Evolutionary conservation across 2,113 vertebrate genomes (phyloP).

Genomic region (Albula glossodonta): DNA sequence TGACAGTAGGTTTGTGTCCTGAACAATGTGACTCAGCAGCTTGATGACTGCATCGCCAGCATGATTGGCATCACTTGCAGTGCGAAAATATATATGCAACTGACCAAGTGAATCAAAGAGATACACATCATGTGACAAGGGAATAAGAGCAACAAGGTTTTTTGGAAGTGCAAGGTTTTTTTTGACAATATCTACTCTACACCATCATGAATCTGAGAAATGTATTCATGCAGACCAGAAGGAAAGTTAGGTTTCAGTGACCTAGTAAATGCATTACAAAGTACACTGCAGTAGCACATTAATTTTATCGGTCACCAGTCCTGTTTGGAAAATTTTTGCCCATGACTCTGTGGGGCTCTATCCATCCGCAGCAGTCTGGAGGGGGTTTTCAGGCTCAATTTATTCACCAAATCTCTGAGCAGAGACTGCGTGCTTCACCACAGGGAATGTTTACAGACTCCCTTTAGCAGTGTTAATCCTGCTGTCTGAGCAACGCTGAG

Average conservation of each 20-base stretch:
- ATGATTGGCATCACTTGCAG: too few relatives aligned
- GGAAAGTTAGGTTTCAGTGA: not conserved
- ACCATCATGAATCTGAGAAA: not conserved
- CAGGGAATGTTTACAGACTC: slow-evolving; percentile 1
- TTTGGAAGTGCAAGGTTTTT: too few relatives aligned
- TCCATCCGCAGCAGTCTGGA: not conserved
- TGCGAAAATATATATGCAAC: too few relatives aligned
- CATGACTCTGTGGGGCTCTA: not conserved
- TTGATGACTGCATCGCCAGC: too few relatives aligned
- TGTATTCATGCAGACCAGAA: not conserved
- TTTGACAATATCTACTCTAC: not conserved
- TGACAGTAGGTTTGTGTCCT: too few relatives aligned
- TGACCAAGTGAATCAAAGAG: too few relatives aligned
- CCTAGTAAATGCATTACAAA: not conserved
- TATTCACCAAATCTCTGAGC: not conserved
- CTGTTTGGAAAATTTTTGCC: not conserved
- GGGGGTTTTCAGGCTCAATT: not conserved
- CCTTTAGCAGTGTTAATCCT: not conserved
- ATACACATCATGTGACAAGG: too few relatives aligned
- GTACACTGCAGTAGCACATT: not conserved
- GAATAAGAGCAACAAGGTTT: too few relatives aligned
- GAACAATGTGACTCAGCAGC: too few relatives aligned
- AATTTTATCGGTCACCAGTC: not conserved
- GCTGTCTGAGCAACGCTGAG: slow-evolving; percentile 2
- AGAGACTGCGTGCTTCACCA: not conserved